Base-by-base conservation (phyloP, 1,140 invertebrate species). In the Ceratina calcarata region DNA sequence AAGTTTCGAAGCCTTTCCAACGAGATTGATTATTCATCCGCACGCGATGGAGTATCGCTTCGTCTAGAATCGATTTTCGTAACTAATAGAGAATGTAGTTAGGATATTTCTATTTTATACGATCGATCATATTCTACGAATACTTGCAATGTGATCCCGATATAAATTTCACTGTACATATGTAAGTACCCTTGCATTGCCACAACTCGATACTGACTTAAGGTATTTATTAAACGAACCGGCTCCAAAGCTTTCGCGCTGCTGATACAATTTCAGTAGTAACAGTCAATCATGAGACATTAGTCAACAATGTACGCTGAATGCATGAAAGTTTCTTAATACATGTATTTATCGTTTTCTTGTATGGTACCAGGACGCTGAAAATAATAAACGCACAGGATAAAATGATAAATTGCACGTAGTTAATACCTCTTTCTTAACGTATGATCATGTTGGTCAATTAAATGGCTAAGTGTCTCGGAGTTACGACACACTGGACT, bases 391-490 rank as follows among this genome's bases (percentile, higher is more conserved):
- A 61, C 16, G 15, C 8, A 10, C 7, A 13, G n/a, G 67, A 53
- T 62, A 1, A 0, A 0, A 8, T 13, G 32, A 27, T 53, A 53
- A 70, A 70, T 45, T n/a, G 18, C 24, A 3, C n/a, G 45, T 16
- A 1, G n/a, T 32, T 10, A n/a, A n/a, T 51, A 74, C 64, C 51
- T 55, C 32, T 67, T 32, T n/a, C 45, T 57, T 13, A 55, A 45
- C 16, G 15, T 32, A 45, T 57, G 20, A 58, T 72, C 32, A 10
- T 45, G 51, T 20, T 32, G 6, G 24, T 53, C 57, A 57, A 77
- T 77, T 77, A 77, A 77, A 77, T 53, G 58, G 66, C 65, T 53
- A 70, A 70, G 75, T 53, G 75, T 77, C 69, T 53, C 24, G 49
- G 24, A 51, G 60, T 78, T 78, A 72, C 76, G 68, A 65, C 68